Evolutionary conservation across 2,888 invertebrate species (phyloP), one percentile per base, ranked within the genome.

Genomic region (Zhengitettix transpicula): DNA sequence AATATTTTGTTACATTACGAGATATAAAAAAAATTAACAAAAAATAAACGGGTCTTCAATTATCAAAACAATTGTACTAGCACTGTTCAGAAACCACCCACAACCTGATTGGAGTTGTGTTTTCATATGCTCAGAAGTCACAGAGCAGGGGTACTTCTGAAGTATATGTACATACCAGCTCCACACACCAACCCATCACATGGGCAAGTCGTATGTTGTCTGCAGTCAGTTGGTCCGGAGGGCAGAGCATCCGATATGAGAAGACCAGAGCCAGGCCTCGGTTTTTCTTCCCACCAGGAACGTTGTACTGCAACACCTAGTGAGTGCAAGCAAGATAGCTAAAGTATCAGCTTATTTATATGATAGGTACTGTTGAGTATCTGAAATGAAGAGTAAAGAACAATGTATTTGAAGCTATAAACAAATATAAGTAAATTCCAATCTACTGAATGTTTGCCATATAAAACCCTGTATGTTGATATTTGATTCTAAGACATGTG

Each of bases 101-200:
- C 10, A 14, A 11, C 12, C 12, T 44, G 10, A 44, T n/a, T n/a
- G n/a, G n/a, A n/a, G n/a, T n/a, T n/a, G n/a, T n/a, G n/a, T n/a
- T n/a, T n/a, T n/a, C n/a, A n/a, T n/a, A n/a, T n/a, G n/a, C n/a
- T n/a, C n/a, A 58, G 11, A 57, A 28, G n/a, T 52, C 41, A 57
- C 56, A 53, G 42, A 52, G 47, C 52, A 53, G 58, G 16, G 40
- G 56, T 12, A 40, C n/a, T 42, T 41, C 7, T 28, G 28, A 28
- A 9, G n/a, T 17, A n/a, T 15, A 1, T 11, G 14, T 56, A 75
- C 81, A 78, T 73, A 96, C 95, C 85, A 95, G 81, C 82, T 97
- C 97, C 8, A 89, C 82, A 71, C 94, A 93, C 94, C 96, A 96
- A 63, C 94, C 96, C 72, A 96, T 78, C 67, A 93, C 84, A 65